A percentile compares a stretch with the other conserved stretches of the same genome.
Evolutionary conservation across 2,888 invertebrate species (phyloP).

Genomic region (Euplagia quadripunctaria): DNA sequence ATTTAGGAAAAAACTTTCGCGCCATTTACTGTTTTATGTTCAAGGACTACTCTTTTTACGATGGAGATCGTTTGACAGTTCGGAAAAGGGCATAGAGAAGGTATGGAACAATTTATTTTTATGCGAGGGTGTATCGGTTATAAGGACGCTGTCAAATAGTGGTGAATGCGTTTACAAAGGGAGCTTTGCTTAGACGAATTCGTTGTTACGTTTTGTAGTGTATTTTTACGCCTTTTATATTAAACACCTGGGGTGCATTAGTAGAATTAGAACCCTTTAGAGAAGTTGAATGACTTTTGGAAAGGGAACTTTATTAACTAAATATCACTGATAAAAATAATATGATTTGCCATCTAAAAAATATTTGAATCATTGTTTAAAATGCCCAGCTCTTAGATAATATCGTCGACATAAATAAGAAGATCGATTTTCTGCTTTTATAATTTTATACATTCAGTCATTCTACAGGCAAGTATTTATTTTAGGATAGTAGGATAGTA

Average conservation of each 20-base stretch:
- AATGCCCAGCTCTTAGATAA: no score
- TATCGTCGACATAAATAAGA: no score
- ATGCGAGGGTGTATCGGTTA: constrained; percentile 41
- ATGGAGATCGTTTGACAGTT: constrained; percentile 35
- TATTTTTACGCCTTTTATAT: constrained; percentile 13
- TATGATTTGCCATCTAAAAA: no score
- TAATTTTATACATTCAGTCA: no score
- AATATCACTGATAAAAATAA: not conserved
- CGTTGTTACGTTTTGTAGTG: constrained; percentile 2
- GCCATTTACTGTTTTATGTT: constrained; percentile 45
- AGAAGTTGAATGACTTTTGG: not conserved
- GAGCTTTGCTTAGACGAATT: constrained; percentile 18
- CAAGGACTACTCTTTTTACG: constrained; percentile 47
- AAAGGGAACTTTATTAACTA: not conserved
- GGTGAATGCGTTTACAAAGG: constrained; percentile 30
- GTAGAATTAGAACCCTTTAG: not conserved
- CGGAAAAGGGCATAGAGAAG: constrained; percentile 36
- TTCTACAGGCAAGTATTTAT: no score
- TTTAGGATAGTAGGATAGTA: no score
- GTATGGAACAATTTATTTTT: constrained; percentile 50
- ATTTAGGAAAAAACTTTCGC: constrained; percentile 49
- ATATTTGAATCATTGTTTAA: no score
- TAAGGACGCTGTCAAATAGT: constrained; percentile 33
- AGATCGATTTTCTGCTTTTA: no score
- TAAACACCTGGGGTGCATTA: constrained; percentile 1